Percentiles rank a stretch among this genome's conserved stretches.
Conservation (phyloP, 2,888 invertebrate species). For the Saturnia pavonia region DNA sequence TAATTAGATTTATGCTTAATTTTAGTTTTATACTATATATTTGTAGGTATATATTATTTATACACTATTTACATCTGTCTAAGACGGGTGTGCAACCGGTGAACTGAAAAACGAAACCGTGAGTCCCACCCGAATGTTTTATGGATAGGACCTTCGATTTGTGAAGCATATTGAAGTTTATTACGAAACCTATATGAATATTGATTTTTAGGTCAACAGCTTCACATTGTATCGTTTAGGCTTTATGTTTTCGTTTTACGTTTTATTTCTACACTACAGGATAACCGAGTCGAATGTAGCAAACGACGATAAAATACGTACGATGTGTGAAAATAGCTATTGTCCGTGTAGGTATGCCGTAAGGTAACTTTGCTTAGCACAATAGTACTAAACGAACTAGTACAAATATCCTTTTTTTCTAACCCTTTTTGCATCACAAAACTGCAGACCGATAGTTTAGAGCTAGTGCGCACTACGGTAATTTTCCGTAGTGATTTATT, state of each 20-base stretch:
- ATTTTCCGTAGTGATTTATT: no score
- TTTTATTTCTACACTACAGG: constrained; percentile 51
- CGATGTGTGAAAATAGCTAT: constrained; percentile 31
- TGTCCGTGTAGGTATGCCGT: constrained; percentile 19
- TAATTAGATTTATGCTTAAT: no score
- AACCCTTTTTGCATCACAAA: background rate
- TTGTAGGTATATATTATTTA: background rate
- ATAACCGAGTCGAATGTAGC: constrained; percentile 47
- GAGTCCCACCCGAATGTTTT: constrained; percentile 56
- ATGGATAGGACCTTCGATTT: constrained; percentile 73
- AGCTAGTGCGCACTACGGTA: no score
- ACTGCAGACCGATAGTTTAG: background rate
- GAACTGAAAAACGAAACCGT: constrained; percentile 34
- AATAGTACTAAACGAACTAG: background rate
- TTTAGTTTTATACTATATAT: background rate
- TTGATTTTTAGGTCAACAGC: constrained; percentile 78
- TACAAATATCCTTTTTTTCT: constrained; percentile 2
- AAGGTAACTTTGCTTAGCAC: constrained; percentile 4
- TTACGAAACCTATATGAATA: constrained; percentile 70
- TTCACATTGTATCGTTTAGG: constrained; percentile 56
- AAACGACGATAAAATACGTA: constrained; percentile 41
- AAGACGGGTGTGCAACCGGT: background rate
- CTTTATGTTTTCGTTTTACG: constrained; percentile 46
- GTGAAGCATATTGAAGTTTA: constrained; percentile 71
- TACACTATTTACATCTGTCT: background rate